phyloP scores from a whole-genome alignment of 2,797 vertebrate genomes.

The Scolopax bukidnonensis region DNA sequence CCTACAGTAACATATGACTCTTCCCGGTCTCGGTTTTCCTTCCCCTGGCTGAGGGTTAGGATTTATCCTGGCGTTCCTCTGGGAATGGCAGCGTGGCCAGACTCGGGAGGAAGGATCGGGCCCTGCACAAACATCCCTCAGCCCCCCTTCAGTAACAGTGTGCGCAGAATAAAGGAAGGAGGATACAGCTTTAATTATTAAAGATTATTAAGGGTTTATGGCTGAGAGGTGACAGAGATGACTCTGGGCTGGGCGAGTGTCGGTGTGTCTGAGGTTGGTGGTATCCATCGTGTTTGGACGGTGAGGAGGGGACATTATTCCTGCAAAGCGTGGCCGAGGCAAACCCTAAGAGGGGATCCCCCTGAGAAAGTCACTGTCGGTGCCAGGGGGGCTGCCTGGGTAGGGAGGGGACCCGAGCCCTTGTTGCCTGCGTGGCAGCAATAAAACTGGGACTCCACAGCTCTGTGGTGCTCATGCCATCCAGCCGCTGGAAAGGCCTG shows the following conservation, averaged over 20 bases:
- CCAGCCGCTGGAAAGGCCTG: background rate
- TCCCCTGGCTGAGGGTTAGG: background rate
- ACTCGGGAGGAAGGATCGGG: background rate
- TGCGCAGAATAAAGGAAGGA: background rate
- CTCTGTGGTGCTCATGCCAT: fast-evolving
- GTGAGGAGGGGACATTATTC: background rate
- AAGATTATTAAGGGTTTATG: background rate
- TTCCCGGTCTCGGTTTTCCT: background rate
- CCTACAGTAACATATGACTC: fast-evolving
- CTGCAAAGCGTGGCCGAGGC: background rate
- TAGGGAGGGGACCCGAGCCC: background rate
- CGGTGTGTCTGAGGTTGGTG: background rate
- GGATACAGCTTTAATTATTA: background rate
- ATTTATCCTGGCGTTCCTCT: background rate
- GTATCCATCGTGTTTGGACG: fast-evolving
- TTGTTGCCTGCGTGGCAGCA: background rate
- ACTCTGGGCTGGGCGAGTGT: fast-evolving
- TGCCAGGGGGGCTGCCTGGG: background rate
- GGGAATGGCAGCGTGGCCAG: fast-evolving
- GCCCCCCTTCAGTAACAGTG: background rate
- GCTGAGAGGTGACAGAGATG: background rate
- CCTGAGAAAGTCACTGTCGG: fast-evolving
- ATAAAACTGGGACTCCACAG: background rate
- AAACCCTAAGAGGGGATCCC: background rate
- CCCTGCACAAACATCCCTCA: fast-evolving